A percentile compares a stretch with the other conserved stretches of the same genome.
phyloP scores from a whole-genome alignment of 2,888 invertebrate species.

The Trachelus troglodyta region DNA sequence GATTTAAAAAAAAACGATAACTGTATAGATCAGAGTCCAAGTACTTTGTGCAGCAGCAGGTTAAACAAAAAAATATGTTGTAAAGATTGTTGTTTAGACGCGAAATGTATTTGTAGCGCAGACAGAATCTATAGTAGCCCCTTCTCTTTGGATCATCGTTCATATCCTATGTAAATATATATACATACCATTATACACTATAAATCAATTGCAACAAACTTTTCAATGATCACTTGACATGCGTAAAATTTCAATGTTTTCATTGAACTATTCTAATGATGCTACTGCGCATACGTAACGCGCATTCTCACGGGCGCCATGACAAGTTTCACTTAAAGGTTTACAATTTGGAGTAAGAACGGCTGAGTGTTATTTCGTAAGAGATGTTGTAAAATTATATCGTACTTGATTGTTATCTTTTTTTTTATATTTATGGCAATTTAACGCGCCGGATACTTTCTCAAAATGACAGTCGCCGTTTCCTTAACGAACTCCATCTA shows the following conservation, averaged over 20 bases:
- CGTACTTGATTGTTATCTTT: neutral
- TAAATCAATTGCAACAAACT: conserved; percentile 19
- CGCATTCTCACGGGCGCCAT: neutral
- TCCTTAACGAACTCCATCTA: neutral
- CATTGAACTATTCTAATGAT: neutral
- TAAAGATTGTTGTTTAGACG: conserved; percentile 27
- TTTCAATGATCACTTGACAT: neutral
- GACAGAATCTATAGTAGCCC: conserved; percentile 20
- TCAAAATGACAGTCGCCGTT: neutral
- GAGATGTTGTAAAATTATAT: neutral
- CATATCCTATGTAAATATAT: conserved; percentile 19
- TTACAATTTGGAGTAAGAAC: neutral
- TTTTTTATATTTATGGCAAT: neutral
- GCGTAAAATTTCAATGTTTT: neutral
- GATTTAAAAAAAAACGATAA: conserved; percentile 20
- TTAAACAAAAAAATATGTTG: conserved; percentile 14
- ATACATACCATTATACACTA: conserved; percentile 23
- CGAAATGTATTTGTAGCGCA: conserved; percentile 14
- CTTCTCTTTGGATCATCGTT: conserved; percentile 16
- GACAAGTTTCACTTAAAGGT: neutral
- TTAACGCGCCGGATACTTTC: neutral
- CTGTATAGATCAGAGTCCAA: conserved; percentile 45
- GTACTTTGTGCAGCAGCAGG: conserved; percentile 23
- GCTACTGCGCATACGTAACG: neutral
- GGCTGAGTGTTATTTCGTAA: neutral